phyloP scores from a whole-genome alignment of 2,888 invertebrate genomes.

The Brachyopa scutellaris region DNA sequence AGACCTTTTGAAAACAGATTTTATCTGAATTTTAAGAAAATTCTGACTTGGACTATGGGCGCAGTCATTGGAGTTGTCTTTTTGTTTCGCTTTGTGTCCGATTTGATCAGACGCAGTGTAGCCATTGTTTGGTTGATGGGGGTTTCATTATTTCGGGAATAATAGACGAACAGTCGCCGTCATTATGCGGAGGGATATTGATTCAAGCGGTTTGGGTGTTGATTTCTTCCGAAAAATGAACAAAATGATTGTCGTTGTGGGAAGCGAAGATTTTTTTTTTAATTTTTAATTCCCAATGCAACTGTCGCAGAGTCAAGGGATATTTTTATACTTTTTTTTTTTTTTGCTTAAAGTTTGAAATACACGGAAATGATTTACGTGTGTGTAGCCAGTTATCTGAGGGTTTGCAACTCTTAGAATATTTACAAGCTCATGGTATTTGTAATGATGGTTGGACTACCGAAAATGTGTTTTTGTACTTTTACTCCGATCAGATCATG shows the following conservation, averaged over 20 bases:
- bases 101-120: conserved; percentile 69
- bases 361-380: too few species aligned
- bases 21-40: conserved; percentile 58
- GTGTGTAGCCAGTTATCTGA: too few species aligned
- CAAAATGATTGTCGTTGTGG: conserved; percentile 25
- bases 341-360: too few species aligned
- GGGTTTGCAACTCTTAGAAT: too few species aligned
- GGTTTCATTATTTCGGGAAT: conserved; percentile 43
- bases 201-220: conserved; percentile 52
- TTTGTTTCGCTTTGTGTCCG: conserved; percentile 31
- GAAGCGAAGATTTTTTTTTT: neutral
- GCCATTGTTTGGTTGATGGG: conserved; percentile 64
- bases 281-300: neutral
- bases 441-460: too few species aligned
- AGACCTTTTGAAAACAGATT: conserved; percentile 60
- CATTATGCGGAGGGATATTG: conserved; percentile 22
- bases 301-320: too few species aligned
- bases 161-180: conserved; percentile 65
- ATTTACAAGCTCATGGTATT: too few species aligned
- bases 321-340: too few species aligned
- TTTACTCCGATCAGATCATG: too few species aligned
- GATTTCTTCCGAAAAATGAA: conserved; percentile 58
- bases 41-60: neutral
- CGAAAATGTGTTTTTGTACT: too few species aligned
- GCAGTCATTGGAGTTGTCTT: conserved; percentile 61